Percentiles rank a stretch among this genome's conserved stretches.
Evolutionary conservation across 1,140 invertebrate species (phyloP).

Genomic region (Drosophila tsacasi): DNA sequence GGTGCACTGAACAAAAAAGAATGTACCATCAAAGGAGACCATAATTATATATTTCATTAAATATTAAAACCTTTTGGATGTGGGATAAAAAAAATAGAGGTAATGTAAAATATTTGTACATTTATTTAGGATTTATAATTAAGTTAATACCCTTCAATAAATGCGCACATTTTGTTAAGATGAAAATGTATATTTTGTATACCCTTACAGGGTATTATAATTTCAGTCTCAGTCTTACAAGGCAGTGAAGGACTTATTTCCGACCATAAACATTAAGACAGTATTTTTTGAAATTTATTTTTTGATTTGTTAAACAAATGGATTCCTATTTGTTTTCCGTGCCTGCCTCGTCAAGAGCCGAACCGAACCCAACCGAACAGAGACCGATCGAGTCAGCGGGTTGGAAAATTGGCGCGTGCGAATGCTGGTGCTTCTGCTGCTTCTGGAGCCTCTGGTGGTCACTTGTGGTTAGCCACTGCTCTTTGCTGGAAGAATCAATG

Average conservation of each 20-base stretch:
- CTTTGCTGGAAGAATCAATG: slow-evolving; percentile 59
- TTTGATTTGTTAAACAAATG: neutral
- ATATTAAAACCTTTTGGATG: neutral
- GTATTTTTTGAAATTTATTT: too few relatives aligned
- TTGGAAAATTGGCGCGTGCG: slow-evolving; percentile 79
- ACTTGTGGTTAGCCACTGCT: slow-evolving; percentile 32
- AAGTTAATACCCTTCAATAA: too few relatives aligned
- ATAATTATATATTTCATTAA: neutral
- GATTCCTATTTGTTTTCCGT: neutral
- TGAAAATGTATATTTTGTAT: too few relatives aligned
- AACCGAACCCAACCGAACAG: slow-evolving; percentile 1
- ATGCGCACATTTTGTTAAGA: too few relatives aligned
- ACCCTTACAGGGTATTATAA: too few relatives aligned
- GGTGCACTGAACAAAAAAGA: slow-evolving; percentile 12
- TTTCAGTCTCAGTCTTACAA: too few relatives aligned
- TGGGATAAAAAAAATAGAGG: neutral
- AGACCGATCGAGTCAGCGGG: slow-evolving; percentile 54
- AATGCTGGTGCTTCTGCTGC: slow-evolving; percentile 44
- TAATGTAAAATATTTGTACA: too few relatives aligned
- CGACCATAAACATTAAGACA: neutral
- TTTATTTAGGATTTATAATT: too few relatives aligned
- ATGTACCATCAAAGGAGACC: neutral
- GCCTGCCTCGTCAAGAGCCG: neutral
- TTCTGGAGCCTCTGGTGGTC: slow-evolving; percentile 2
- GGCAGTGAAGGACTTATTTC: too few relatives aligned